Evolutionary conservation across 1,140 invertebrate genomes (phyloP), one percentile per base, ranked within the genome.

Genomic region (Manduca sexta): DNA sequence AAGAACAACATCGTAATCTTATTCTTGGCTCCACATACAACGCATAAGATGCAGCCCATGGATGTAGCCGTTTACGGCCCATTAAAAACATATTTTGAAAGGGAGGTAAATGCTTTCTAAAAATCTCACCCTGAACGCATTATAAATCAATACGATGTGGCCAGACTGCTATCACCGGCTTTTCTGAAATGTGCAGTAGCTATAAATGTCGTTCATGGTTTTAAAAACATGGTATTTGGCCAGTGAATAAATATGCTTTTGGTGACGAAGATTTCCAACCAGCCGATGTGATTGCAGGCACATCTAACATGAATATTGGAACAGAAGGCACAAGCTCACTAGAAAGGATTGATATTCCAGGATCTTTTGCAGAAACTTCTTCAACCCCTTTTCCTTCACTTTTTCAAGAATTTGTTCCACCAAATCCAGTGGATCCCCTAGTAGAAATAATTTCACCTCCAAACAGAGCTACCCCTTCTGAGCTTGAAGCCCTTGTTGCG

Each of bases 271-370:
- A 76, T 49, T 62, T 38, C 42, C 31, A 69, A 62, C 52, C 69
- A 64, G 29, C 57, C 35, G 15, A 55, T 52, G 47, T 71, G 31
- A 53, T 59, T 60, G 33, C 85, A 82, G 7, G 65, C 65, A 38
- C 47, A 52, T 59, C 82, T 71, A 45, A 88, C 72, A 29, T 88
- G 83, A 56, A 88, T 87, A 11, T 52, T 51, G 31, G 31, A 31
- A 41, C 40, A 39, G 51, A 58, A 52, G 39, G 15, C 18, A 52
- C 34, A 55, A 49, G 49, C 33, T 37, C 47, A 47, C 21, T 54
- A 86, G 86, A 38, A 89, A 78, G 14, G 87, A 71, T 52, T 58
- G 62, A 47, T 87, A 66, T 43, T 86, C 65, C n/a, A n/a, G n/a
- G n/a, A n/a, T n/a, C 55, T 53, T 65, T 61, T 54, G 49, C 38